Percentiles rank a stretch among this genome's conserved stretches.
phyloP scores from a whole-genome alignment of 2,113 vertebrate species.

The Muscicapa adusta region DNA sequence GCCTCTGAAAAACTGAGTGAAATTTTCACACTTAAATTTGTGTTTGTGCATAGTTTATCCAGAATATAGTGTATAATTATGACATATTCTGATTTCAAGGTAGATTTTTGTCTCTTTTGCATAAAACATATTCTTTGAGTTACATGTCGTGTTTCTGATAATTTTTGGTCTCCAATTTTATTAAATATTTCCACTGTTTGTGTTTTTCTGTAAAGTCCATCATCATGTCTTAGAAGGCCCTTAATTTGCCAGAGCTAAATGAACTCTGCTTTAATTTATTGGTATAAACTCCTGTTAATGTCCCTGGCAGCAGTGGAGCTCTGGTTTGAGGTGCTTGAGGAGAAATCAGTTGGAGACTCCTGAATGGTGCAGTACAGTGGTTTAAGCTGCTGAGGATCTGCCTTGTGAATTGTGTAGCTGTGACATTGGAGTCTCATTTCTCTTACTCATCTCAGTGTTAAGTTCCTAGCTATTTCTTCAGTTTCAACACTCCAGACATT shows the following conservation, averaged over 20 bases:
- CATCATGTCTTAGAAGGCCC: neutral
- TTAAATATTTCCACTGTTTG: neutral
- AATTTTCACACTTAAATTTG: neutral
- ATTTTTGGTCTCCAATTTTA: neutral
- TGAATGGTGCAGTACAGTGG: neutral
- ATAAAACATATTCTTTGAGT: neutral
- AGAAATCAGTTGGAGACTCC: neutral
- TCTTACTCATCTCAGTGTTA: neutral
- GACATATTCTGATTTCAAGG: neutral
- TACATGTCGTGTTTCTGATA: neutral
- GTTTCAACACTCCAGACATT: neutral
- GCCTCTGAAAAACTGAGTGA: neutral
- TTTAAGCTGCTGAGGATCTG: neutral
- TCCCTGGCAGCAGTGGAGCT: neutral
- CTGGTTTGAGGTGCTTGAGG: neutral
- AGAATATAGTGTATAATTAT: neutral
- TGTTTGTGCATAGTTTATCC: neutral
- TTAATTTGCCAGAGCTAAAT: neutral
- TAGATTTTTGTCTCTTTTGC: neutral
- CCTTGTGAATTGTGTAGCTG: neutral
- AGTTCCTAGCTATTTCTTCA: neutral
- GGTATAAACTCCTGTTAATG: neutral
- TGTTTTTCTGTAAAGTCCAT: neutral
- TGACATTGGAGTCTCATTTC: neutral
- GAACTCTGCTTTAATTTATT: neutral